phyloP scores from a whole-genome alignment of 2,797 vertebrate genomes.

The Gallinago stenura region DNA sequence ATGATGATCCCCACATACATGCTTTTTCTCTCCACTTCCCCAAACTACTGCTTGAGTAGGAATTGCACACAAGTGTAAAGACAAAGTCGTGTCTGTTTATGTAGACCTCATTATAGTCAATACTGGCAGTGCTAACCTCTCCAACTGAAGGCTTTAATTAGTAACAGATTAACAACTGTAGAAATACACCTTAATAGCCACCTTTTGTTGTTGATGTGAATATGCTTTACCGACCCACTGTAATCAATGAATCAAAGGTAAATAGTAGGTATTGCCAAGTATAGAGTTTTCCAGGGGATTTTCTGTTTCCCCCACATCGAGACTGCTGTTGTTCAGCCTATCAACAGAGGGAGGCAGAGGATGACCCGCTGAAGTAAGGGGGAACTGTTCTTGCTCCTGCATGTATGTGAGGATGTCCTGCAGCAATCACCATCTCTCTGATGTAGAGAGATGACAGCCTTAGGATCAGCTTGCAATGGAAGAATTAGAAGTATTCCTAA shows the following conservation, averaged over 20 bases:
- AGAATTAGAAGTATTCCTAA: neutral
- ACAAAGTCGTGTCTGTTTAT: neutral
- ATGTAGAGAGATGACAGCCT: neutral
- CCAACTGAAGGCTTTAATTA: neutral
- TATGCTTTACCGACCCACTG: neutral
- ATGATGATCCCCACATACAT: neutral
- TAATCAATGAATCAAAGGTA: neutral
- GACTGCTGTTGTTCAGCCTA: neutral
- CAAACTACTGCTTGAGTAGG: neutral
- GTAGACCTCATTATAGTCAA: neutral
- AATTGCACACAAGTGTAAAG: neutral
- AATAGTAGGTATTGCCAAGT: neutral
- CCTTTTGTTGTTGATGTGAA: neutral
- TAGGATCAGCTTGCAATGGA: neutral
- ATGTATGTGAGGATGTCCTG: neutral
- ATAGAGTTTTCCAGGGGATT: neutral
- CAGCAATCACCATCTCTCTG: accelerated
- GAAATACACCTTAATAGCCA: neutral
- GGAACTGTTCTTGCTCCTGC: neutral
- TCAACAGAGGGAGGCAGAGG: neutral
- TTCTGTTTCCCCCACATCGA: neutral
- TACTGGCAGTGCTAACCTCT: neutral
- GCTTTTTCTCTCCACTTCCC: neutral
- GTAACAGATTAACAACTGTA: neutral
- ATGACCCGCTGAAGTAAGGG: neutral